phyloP scores from a whole-genome alignment of 1,140 invertebrate genomes.

The Leucophenga varia region DNA sequence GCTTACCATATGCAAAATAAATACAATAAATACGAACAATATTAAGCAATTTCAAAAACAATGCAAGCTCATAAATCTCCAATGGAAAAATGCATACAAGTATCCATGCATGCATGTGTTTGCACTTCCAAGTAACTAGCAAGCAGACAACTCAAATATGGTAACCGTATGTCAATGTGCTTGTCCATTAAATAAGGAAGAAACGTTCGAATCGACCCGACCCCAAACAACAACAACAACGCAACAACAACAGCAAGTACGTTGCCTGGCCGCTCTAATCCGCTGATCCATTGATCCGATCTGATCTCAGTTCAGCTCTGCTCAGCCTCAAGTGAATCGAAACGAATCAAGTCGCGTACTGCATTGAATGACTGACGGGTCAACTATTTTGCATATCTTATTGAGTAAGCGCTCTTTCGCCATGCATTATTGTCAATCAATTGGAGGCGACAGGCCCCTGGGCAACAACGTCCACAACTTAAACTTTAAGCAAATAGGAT shows the following conservation, averaged over 20 bases:
- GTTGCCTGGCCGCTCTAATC: no score
- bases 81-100: constrained; percentile 48
- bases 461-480: constrained; percentile 17
- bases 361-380: constrained; percentile 53
- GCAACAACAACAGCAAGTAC: no score
- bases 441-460: constrained; percentile 12
- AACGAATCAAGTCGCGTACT: constrained; percentile 49
- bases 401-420: constrained; percentile 34
- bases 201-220: constrained; percentile 13
- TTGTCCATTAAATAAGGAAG: constrained; percentile 51
- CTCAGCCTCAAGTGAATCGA: constrained; percentile 42
- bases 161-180: constrained; percentile 9
- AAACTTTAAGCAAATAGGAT: neutral
- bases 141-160: constrained; percentile 33
- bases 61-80: constrained; percentile 50
- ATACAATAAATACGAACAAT: no score
- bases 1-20: no score
- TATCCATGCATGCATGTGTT: neutral
- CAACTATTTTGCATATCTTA: constrained; percentile 54
- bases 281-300: no score
- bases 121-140: constrained; percentile 46
- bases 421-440: constrained; percentile 55
- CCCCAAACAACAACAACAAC: no score
- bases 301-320: no score
- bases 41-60: constrained; percentile 44